Conservation (phyloP, 2,888 invertebrate genomes). For the Nemotelus pantherinus region DNA sequence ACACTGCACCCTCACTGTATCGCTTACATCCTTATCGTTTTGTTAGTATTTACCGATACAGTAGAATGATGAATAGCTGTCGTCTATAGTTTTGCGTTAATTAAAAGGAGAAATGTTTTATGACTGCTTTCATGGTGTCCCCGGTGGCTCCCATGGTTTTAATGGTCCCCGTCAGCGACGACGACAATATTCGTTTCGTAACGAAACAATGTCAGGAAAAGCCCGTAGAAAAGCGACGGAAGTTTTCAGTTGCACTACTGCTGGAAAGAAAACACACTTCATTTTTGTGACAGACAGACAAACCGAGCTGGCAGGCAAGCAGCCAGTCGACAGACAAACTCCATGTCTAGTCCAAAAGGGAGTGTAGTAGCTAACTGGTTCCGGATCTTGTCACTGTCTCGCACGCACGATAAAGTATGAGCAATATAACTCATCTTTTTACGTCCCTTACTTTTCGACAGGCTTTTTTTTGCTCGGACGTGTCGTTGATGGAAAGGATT, state of each 20-base stretch:
- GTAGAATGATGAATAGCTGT: conserved; percentile 47
- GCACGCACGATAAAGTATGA: conserved; percentile 27
- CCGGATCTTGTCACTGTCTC: conserved; percentile 8
- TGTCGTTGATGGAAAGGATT: conserved; percentile 26
- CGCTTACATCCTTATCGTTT: no score
- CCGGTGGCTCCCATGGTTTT: neutral
- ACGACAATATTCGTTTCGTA: neutral
- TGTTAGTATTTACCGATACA: conserved; percentile 44
- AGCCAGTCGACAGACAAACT: neutral
- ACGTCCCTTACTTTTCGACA: conserved; percentile 18
- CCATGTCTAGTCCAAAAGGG: neutral
- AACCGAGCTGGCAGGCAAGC: no score
- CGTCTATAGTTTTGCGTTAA: conserved; percentile 49
- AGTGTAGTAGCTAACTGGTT: neutral
- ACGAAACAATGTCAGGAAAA: neutral
- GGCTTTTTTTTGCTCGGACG: neutral
- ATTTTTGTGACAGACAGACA: neutral
- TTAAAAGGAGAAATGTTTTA: conserved; percentile 50
- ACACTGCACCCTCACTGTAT: no score
- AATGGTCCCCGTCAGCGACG: neutral
- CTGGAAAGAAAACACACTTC: neutral
- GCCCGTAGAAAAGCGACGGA: neutral
- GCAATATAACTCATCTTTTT: conserved; percentile 25
- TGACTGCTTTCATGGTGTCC: conserved; percentile 44
- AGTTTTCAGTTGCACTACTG: neutral